Evolutionary conservation across 2,888 invertebrate species (phyloP), one percentile per base, ranked within the genome.

Genomic region (Maniola hyperantus): DNA sequence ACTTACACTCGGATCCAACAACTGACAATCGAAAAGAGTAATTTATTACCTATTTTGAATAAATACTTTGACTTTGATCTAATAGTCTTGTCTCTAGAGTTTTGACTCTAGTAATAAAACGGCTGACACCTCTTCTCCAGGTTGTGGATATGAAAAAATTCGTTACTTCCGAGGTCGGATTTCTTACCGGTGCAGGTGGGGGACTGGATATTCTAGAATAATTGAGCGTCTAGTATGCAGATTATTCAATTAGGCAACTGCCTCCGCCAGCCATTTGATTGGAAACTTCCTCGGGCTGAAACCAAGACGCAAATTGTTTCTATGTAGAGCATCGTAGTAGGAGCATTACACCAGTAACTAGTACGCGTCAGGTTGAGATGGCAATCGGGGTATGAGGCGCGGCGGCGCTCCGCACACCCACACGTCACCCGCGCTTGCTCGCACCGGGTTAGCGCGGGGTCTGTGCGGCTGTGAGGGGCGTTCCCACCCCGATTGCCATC

Each of bases 171-270:
- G 66, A 68, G 66, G 66, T 64, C 66, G 66, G 51, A 46, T 62
- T 66, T 66, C 70, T 71, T 68, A 62, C 66, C 66, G 66, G 68
- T 70, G 64, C 66, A 64, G 66, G 68, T 70, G 64, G 75, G 73
- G 72, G 71, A 70, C 58, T 64, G 72, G 70, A 70, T 73, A 72
- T 74, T 73, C 73, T 71, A 71, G 76, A 69, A 76, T 74, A 76
- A 78, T 76, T 72, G 76, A 72, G 67, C 78, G 82, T 83, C 83
- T 83, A 81, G 78, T 77, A 73, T 73, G 76, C 80, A 80, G 82
- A 81, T 84, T 81, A 87, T 85, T 83, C 83, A 87, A 86, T 87
- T 76, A 76, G 71, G 61, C 72, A 71, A 70, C 70, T 64, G 74
- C 70, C 70, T 66, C 70, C 69, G 68, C 68, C 67, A 63, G 68